Conservation (phyloP, 2,113 vertebrate genomes). For the Colinus virginianus region DNA sequence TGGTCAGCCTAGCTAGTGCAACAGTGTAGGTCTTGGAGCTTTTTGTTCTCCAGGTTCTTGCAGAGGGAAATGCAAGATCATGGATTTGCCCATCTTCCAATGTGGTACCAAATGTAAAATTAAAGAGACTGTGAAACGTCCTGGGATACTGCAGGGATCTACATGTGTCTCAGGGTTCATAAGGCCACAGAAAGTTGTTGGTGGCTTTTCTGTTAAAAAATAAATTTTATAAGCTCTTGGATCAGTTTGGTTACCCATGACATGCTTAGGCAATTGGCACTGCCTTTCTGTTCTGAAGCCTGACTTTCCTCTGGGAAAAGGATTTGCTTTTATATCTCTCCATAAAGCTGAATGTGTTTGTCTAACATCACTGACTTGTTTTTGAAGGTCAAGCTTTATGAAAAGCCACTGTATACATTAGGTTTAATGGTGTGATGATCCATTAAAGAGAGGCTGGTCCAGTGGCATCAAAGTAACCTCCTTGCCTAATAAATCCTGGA, state of each 20-base stretch:
- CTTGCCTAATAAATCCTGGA: not conserved
- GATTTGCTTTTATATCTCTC: constrained; percentile 11
- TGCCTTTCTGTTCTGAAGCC: not conserved
- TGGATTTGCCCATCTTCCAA: not conserved
- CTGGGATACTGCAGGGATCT: not conserved
- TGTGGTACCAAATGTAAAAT: not conserved
- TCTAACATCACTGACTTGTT: constrained; percentile 3
- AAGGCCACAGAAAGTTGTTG: not conserved
- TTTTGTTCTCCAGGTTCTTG: not conserved
- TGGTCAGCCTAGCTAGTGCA: not conserved
- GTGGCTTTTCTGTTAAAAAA: not conserved
- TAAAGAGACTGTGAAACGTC: not conserved
- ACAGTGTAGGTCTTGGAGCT: not conserved
- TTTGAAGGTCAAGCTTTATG: constrained; percentile 40
- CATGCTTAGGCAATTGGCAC: not conserved
- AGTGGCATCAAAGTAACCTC: not conserved
- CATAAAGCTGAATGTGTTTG: accelerated
- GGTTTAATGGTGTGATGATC: not conserved
- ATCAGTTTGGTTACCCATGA: not conserved
- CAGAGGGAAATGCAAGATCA: not conserved
- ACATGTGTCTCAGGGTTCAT: not conserved
- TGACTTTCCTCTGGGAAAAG: not conserved
- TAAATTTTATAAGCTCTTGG: not conserved
- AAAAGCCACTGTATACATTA: not conserved
- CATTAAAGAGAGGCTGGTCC: not conserved